These are phyloP conservation scores for Planiliza haematocheilus DNA, from an alignment of 2,113 vertebrate species.

Conservation along the genomic window DNA sequence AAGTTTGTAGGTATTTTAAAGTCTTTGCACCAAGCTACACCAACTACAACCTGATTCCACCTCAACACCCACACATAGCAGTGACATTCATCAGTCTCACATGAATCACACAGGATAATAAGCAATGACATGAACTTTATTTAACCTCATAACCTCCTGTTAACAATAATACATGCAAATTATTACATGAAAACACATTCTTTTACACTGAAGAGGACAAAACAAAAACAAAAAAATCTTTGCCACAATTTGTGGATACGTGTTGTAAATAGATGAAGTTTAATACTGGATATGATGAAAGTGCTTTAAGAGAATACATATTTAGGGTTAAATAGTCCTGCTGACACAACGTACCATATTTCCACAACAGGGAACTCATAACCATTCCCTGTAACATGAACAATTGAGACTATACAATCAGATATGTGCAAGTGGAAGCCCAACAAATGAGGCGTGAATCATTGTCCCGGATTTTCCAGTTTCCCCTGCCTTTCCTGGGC, in stretches of 20 bases:
- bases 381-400: constrained; percentile 25
- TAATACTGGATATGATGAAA: constrained; percentile 47
- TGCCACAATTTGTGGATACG: too few species aligned
- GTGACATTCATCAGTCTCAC: too few species aligned
- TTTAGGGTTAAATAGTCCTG: constrained; percentile 35
- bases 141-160: constrained; percentile 45
- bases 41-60: neutral
- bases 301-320: constrained; percentile 55
- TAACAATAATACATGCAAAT: constrained; percentile 55
- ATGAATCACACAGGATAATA: too few species aligned
- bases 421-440: constrained; percentile 34
- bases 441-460: constrained; percentile 51
- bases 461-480: constrained; percentile 54
- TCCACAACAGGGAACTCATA: constrained; percentile 17
- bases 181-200: constrained; percentile 37
- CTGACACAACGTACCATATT: constrained; percentile 59
- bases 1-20: too few species aligned
- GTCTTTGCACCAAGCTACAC: neutral
- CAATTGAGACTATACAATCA: constrained; percentile 31
- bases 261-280: constrained; percentile 13
- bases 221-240: too few species aligned
- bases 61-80: too few species aligned
- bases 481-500: constrained; percentile 24
- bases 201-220: constrained; percentile 9
- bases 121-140: constrained; percentile 60